A percentile compares a stretch with the other conserved stretches of the same genome.
Conservation (phyloP, 2,888 invertebrate species). For the Rhogogaster chlorosoma region DNA sequence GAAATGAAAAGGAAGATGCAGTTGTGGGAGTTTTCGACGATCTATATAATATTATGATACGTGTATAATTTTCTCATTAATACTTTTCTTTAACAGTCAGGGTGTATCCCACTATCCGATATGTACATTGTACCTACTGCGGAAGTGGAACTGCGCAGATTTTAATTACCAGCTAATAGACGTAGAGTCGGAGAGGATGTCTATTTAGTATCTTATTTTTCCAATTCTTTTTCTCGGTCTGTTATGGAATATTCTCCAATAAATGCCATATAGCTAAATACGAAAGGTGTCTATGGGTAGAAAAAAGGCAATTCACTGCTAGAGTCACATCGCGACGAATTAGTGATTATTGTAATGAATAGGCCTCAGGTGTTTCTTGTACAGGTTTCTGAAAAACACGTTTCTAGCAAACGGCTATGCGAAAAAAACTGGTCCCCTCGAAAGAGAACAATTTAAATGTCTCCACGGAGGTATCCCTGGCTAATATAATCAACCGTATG, state of each 20-base stretch:
- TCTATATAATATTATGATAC: neutral
- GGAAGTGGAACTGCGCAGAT: neutral
- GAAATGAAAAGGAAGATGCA: neutral
- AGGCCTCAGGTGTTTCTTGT: conserved; percentile 54
- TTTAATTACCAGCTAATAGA: neutral
- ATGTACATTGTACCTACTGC: too few species aligned
- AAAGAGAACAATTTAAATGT: conserved; percentile 48
- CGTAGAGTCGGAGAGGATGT: neutral
- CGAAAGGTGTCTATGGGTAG: conserved; percentile 33
- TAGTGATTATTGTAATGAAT: conserved; percentile 60
- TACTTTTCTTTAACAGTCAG: neutral
- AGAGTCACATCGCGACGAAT: conserved; percentile 52
- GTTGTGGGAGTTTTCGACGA: neutral
- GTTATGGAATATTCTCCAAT: conserved; percentile 15
- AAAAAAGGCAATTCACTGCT: conserved; percentile 45
- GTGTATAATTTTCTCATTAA: neutral
- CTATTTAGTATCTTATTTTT: conserved; percentile 4
- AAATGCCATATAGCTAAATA: conserved; percentile 13
- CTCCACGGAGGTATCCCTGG: conserved; percentile 21
- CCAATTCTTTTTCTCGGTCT: conserved; percentile 15
- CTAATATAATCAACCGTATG: conserved; percentile 16
- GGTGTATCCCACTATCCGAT: neutral
- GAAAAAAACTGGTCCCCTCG: conserved; percentile 55
- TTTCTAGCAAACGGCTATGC: conserved; percentile 54
- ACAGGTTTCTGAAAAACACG: conserved; percentile 57